Evolutionary conservation across 2,797 vertebrate genomes (phyloP), one percentile per base, ranked within the genome.

Genomic region (Chelon labrosus): DNA sequence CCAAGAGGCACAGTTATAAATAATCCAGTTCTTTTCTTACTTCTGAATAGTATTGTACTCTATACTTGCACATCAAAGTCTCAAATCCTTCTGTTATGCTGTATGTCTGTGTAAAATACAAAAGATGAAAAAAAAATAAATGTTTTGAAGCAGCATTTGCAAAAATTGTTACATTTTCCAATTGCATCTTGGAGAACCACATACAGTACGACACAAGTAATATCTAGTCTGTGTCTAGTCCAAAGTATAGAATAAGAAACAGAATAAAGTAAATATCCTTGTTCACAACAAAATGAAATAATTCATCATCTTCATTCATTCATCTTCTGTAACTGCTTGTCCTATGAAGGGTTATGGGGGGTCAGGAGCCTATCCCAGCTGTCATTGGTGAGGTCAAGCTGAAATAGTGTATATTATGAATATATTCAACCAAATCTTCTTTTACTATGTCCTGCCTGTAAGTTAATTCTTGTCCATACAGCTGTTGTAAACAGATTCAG

Each of bases 101-200:
- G 59, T 86, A 73, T 66, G 80, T 91, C 80, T 90, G 83, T 92
- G 79, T 87, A 80, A 89, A 86, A 81, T 85, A 69, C 64, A 82
- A 85, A 90, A 77, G 64, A 75, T 53, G 79, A 82, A 75, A 87
- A 75, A 84, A 81, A 79, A 94, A 94, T 95, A 95, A 95, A 96
- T 94, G 95, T 94, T 95, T 93, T 94, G 50, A 95, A 93, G 91
- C 94, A 93, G 86, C 85, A 90, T 84, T 88, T 81, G 70, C 66
- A 65, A 58, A 51, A 70, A 70, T 27, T 22, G 39, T 76, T 52
- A 4, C 35, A 38, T 58, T 22, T 38, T 69, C 3, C 72, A 20
- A 70, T 50, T 20, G 7, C 10, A 49, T 60, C 46, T 12, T 22
- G 4, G 17, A 20, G 10, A 35, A 10, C 1, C 6, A 35, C 31